These are phyloP conservation scores for Dicentrarchus labrax DNA, from an alignment of 2,113 vertebrate species.

Conservation along the genomic window DNA sequence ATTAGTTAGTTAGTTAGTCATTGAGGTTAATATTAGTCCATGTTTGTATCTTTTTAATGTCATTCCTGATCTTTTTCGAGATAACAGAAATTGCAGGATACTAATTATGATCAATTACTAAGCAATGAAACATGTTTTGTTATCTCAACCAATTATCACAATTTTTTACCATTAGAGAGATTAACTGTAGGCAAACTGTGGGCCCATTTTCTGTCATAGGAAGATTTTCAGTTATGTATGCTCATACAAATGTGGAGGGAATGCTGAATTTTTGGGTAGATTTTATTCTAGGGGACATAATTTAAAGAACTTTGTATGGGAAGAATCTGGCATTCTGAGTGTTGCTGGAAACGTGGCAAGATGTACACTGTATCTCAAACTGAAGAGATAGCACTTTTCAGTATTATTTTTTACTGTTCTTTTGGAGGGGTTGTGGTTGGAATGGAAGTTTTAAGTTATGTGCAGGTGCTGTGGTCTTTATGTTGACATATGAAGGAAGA, in stretches of 20 bases:
- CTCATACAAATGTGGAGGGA: not conserved
- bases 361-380: not conserved
- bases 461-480: not conserved
- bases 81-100: conserved; percentile 14
- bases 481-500: not conserved
- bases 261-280: not conserved
- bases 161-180: conserved; percentile 1
- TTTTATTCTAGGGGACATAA: not conserved
- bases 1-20: not conserved
- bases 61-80: not conserved
- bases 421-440: not conserved
- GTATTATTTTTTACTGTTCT: not conserved
- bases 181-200: not conserved
- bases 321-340: not conserved
- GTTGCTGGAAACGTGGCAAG: not conserved
- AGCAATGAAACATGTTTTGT: not conserved
- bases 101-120: conserved; percentile 21
- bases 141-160: conserved; percentile 20
- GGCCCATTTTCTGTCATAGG: not conserved
- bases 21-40: not conserved
- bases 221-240: not conserved
- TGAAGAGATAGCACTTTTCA: too few relatives aligned
- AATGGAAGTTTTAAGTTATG: not conserved
- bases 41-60: not conserved
- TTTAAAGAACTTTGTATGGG: not conserved